Base-by-base conservation (phyloP, 2,113 vertebrate genomes). In the Lonchura striata region DNA sequence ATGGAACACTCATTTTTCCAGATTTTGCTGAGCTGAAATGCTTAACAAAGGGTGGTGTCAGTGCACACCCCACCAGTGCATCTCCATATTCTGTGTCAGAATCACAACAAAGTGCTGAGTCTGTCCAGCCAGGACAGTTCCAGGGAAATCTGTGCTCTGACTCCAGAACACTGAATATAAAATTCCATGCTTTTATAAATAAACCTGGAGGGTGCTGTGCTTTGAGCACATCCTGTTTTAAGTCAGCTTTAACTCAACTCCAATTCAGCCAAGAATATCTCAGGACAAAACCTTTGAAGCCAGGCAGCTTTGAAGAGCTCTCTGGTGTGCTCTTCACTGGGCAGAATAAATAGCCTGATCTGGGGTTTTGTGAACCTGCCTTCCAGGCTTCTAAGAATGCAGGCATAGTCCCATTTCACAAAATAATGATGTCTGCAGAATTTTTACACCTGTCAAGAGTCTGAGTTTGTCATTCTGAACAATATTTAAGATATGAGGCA, bases 271-370 rank as follows among this genome's bases (percentile, higher is more conserved):
- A 49, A 69, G 30, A 91, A 82, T 92, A 90, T 74, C 46, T 66
- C 47, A 53, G 72, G 76, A 77, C 39, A 70, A 39, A 91, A 47
- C 28, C 93, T 92, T 88, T 82, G 86, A 86, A 94, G 81, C 22
- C 44, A 83, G 76, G 65, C 71, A 61, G 70, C 79, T 96, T 95
- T 88, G 90, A 88, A 88, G 82, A 83, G 22, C 68, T 93, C 25
- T 69, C 76, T 91, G 60, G 12, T 56, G 28, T 56, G 31, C 76
- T 92, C 53, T 53, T 16, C 60, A 71, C 37, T 60, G 52, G 63
- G 30, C 37, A n/a, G 61, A 88, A 86, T 85, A 57, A 90, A 74
- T 63, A 94, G 65, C 21, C 57, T 82, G 56, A 28, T 88, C 39
- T 64, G 44, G 24, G 59, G 15, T 72, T 92, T 90, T 81, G 79